These are phyloP conservation scores for Cathartes aura DNA, from an alignment of 2,113 vertebrate species.

Conservation along the genomic window DNA sequence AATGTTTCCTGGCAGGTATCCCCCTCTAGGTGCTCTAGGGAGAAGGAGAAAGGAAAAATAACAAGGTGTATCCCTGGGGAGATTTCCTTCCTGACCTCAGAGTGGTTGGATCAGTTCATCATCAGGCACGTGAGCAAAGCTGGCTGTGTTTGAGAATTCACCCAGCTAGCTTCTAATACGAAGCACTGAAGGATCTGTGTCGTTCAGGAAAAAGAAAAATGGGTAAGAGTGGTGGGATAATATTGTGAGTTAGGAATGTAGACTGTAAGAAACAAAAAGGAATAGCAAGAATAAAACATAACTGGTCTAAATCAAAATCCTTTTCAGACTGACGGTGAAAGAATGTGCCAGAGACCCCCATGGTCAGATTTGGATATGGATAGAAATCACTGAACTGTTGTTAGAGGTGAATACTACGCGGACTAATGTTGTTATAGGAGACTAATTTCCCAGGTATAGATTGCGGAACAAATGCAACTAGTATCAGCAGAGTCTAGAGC, in stretches of 20 bases:
- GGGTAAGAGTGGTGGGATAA: neutral
- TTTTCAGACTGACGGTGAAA: neutral
- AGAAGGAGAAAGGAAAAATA: constrained; percentile 37
- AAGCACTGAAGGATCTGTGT: neutral
- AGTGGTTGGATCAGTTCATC: constrained; percentile 30
- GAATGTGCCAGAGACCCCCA: neutral
- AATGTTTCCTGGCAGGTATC: constrained; percentile 26
- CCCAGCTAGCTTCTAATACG: neutral
- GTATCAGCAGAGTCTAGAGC: neutral
- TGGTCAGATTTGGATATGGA: neutral
- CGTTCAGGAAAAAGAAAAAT: neutral
- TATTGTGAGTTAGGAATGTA: neutral
- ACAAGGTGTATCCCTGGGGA: constrained; percentile 35
- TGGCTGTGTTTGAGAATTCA: neutral
- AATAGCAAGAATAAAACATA: neutral
- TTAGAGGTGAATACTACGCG: fast-evolving
- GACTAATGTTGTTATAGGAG: neutral
- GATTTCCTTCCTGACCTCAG: neutral
- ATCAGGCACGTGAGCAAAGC: neutral
- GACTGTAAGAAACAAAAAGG: neutral
- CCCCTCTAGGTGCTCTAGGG: neutral
- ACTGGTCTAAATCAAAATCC: neutral
- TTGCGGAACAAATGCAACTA: neutral
- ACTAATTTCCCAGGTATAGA: neutral
- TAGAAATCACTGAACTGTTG: neutral